Percentiles rank a stretch among this genome's conserved stretches.
These are phyloP conservation scores for Chrysogorgia sp. DNA, from an alignment of 92 coral and sea anemone species.

Conservation along the genomic window DNA sequence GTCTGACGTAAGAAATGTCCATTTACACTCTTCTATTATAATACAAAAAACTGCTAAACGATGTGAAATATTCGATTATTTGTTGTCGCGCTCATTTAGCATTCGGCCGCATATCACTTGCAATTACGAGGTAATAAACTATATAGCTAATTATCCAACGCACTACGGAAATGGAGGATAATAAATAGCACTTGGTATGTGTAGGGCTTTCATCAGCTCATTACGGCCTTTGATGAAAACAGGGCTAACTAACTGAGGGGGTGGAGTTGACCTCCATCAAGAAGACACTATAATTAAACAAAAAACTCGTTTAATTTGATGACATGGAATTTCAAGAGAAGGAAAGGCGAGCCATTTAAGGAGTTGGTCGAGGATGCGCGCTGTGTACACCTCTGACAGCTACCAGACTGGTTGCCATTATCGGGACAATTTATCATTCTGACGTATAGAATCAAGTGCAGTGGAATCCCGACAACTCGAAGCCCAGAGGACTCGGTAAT, in stretches of 20 bases:
- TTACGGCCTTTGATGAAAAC: neutral
- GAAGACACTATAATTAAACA: neutral
- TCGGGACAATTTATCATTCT: too few relatives aligned
- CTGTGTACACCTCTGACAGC: neutral
- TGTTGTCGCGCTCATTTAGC: too few relatives aligned
- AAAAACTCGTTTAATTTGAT: neutral
- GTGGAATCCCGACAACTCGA: too few relatives aligned
- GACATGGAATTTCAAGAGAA: neutral
- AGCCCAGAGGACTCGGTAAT: too few relatives aligned
- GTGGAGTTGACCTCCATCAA: conserved; percentile 3
- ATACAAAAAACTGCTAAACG: too few relatives aligned
- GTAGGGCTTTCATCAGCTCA: conserved; percentile 26
- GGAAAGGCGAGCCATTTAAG: neutral
- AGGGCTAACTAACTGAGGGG: neutral
- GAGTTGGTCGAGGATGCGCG: neutral
- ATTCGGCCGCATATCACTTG: too few relatives aligned
- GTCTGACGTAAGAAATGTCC: too few relatives aligned
- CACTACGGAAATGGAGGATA: conserved; percentile 16
- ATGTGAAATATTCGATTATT: too few relatives aligned
- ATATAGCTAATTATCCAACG: neutral
- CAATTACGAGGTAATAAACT: too few relatives aligned
- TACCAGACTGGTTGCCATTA: too few relatives aligned
- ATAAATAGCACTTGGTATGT: conserved; percentile 29
- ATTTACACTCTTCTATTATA: too few relatives aligned
- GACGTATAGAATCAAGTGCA: too few relatives aligned